phyloP scores from a whole-genome alignment of 2,888 invertebrate genomes.

The Microplitis deprimator region DNA sequence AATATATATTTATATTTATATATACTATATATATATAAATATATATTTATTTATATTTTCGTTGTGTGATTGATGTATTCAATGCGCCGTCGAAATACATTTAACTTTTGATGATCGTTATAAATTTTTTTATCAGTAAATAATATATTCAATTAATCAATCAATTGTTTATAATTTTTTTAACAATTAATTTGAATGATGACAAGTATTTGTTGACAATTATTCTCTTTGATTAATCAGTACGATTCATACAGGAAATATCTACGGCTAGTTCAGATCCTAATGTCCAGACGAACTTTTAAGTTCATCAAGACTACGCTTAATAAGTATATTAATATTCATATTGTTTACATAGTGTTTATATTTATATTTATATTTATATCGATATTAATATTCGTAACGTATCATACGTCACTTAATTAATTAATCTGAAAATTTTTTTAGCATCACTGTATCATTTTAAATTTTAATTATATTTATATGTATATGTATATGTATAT shows the following conservation, averaged over 20 bases:
- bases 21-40: too few relatives aligned
- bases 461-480: background rate
- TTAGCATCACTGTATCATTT: background rate
- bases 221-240: constrained; percentile 28
- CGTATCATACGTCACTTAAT: background rate
- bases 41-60: background rate
- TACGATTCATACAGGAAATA: constrained; percentile 18
- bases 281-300: background rate
- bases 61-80: constrained; percentile 32
- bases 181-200: background rate
- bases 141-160: too few relatives aligned
- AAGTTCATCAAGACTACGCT: background rate
- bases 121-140: too few relatives aligned
- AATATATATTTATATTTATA: too few relatives aligned
- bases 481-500: constrained; percentile 61
- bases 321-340: background rate
- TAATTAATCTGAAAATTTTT: background rate
- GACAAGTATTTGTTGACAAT: background rate
- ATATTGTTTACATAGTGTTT: constrained; percentile 23
- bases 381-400: background rate
- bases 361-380: constrained; percentile 34
- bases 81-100: constrained; percentile 33
- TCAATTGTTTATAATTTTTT: constrained; percentile 11
- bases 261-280: constrained; percentile 24
- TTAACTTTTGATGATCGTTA: constrained; percentile 4